phyloP scores from a whole-genome alignment of 2,113 vertebrate genomes.

The Notarius quadriscutis region DNA sequence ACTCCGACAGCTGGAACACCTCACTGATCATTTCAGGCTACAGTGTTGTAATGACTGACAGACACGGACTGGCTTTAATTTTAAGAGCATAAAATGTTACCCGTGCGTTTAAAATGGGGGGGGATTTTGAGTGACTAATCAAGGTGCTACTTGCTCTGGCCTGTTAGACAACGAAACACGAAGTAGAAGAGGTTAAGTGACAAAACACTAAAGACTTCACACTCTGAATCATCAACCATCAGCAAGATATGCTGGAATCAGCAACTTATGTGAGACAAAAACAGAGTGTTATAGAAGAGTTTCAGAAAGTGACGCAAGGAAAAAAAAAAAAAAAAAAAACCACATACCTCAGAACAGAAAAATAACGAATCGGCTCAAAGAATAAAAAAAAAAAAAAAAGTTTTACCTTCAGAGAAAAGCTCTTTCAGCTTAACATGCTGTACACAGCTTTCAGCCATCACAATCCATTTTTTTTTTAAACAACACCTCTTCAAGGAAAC shows the following conservation, averaged over 20 bases:
- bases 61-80: not conserved
- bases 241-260: not conserved
- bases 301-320: not conserved
- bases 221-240: conserved; percentile 4
- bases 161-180: conserved; percentile 5
- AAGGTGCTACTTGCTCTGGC: conserved; percentile 1
- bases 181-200: not conserved
- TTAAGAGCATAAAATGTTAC: not conserved
- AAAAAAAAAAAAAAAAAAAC: not conserved
- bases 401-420: not conserved
- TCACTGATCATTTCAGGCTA: not conserved
- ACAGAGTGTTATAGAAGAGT: not conserved
- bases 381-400: not conserved
- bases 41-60: not conserved
- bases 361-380: not conserved
- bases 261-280: not conserved
- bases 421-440: not conserved
- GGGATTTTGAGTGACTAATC: conserved; percentile 42
- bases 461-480: not conserved
- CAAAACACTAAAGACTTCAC: not conserved
- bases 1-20: not conserved
- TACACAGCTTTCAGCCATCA: not conserved
- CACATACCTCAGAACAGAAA: not conserved
- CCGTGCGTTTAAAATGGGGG: not conserved
- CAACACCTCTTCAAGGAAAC: not conserved